Evolutionary conservation across 2,888 invertebrate genomes (phyloP), one percentile per base, ranked within the genome.

Genomic region (Apoderus coryli): DNA sequence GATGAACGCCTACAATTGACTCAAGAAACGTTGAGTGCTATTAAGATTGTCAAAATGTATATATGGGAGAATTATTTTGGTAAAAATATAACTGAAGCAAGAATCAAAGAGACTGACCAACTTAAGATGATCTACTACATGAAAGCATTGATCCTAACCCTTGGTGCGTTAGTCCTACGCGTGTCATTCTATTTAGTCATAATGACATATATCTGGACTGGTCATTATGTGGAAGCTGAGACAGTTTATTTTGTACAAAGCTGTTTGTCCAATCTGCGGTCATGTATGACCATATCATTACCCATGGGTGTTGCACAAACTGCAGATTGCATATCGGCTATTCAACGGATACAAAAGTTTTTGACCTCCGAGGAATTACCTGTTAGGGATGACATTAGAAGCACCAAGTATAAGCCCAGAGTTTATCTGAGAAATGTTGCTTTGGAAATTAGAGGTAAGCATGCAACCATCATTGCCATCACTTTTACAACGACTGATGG

Each of bases 81-180:
- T 14, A 33, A 35, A 15, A 38, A 44, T 16, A 44, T 50, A 11
- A 44, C 42, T 10, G 33, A 39, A 10, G 40, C 44, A 9, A 41
- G 51, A 38, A 40, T 39, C 47, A 47, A 36, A 38, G 43, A 79
- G 62, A 69, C 78, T 36, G 68, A 68, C 36, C 69, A 74, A 32
- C 39, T 57, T n/a, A 44, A 48, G 33, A 41, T 44, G 10, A 48
- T 58, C 11, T 56, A 49, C 39, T 54, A 53, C 33, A 31, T 56
- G 10, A 57, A 54, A 45, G 44, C 48, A 3, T 31, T 49, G 1
- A 47, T 50, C 14, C 36, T 53, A 3, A 41, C 48, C 2, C 40
- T 56, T 7, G 56, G 53, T 10, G 42, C 43, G 4, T 29, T 55
- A 13, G 41, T 44, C 1, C 34, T 42, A n/a, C 46, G 39, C 12